Evolutionary conservation across 2,797 vertebrate genomes (phyloP).

Genomic region (Coilia nasus): DNA sequence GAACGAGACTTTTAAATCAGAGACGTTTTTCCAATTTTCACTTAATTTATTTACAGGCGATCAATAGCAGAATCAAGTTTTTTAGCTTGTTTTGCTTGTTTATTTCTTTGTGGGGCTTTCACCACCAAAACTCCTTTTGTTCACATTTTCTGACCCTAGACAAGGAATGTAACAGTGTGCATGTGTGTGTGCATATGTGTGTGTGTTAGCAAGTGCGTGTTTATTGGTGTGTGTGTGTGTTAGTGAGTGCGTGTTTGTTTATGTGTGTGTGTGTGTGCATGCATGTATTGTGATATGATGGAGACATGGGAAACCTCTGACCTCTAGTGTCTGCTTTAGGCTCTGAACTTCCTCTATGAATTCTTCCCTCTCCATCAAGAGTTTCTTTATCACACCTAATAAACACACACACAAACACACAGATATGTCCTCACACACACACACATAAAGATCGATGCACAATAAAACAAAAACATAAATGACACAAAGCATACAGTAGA

Average conservation of each 20-base stretch:
- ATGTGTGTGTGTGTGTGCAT: neutral
- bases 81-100: too few species aligned
- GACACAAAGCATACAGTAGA: slow-evolving; percentile 16
- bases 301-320: slow-evolving; percentile 52
- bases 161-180: too few species aligned
- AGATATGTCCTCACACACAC: slow-evolving; percentile 19
- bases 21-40: too few species aligned
- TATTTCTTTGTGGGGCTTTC: too few species aligned
- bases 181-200: too few species aligned
- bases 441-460: neutral
- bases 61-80: too few species aligned
- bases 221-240: too few species aligned
- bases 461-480: neutral
- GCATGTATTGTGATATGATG: neutral
- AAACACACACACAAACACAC: slow-evolving; percentile 15
- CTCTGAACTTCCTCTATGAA: slow-evolving; percentile 67
- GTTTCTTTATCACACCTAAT: slow-evolving; percentile 69
- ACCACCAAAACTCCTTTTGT: too few species aligned
- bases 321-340: slow-evolving; percentile 68
- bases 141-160: too few species aligned
- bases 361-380: slow-evolving; percentile 70
- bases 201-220: too few species aligned
- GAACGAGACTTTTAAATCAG: too few species aligned
- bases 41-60: too few species aligned
- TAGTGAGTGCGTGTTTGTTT: neutral